These are phyloP conservation scores for Phyllostomus hastatus DNA, from an alignment of 2,113 vertebrate genomes.

Conservation along the genomic window DNA sequence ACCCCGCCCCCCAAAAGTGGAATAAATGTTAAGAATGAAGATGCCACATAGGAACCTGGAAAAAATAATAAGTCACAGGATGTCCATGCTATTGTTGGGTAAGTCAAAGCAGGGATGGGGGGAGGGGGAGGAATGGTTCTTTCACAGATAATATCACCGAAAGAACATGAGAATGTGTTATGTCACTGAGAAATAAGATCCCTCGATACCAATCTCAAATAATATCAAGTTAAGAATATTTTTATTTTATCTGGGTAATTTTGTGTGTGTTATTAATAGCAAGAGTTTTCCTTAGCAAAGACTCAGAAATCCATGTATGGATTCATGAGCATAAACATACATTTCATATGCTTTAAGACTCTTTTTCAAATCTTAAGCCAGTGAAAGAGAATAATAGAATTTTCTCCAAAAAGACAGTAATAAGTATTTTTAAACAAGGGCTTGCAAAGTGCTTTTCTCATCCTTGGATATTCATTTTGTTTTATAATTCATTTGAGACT, in stretches of 20 bases:
- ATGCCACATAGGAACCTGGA: background rate
- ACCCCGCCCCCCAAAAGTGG: fast-evolving
- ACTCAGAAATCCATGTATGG: background rate
- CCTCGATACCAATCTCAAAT: conserved; percentile 21
- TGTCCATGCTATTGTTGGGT: background rate
- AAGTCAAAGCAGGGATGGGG: background rate
- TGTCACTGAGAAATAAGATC: conserved; percentile 10
- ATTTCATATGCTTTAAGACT: conserved; percentile 40
- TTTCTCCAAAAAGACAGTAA: conserved; percentile 61
- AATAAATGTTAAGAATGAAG: conserved; percentile 14
- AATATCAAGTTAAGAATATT: background rate
- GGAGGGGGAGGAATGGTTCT: background rate
- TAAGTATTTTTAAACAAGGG: conserved; percentile 61
- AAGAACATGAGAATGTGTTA: background rate
- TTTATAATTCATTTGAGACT: conserved; percentile 68
- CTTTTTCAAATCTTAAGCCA: conserved; percentile 53
- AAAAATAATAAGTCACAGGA: conserved; percentile 28
- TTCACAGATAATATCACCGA: background rate
- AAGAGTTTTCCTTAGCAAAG: conserved; percentile 47
- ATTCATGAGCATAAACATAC: conserved; percentile 6
- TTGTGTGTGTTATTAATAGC: background rate
- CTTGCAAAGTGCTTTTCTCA: conserved; percentile 62
- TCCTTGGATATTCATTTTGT: conserved; percentile 64
- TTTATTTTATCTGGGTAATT: conserved; percentile 59
- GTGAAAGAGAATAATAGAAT: conserved; percentile 13